A percentile compares a stretch with the other conserved stretches of the same genome.
phyloP scores from a whole-genome alignment of 2,113 vertebrate genomes.

The Shinisaurus crocodilurus region DNA sequence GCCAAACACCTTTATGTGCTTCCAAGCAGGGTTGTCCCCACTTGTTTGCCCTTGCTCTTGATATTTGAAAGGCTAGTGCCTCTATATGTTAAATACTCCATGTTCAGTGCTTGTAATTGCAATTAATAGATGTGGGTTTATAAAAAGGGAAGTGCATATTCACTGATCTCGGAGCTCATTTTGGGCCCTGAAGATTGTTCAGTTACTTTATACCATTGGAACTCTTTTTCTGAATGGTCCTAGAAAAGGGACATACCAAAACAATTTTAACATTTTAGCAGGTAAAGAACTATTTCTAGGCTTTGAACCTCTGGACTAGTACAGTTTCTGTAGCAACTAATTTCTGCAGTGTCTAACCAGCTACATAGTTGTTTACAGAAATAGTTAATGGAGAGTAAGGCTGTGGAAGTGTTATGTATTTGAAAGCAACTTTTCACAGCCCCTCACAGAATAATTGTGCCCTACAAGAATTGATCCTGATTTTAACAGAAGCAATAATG shows the following conservation, averaged over 20 bases:
- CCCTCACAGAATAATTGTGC: not conserved
- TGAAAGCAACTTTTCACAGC: too few species aligned
- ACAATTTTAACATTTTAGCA: not conserved
- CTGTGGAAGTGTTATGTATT: too few species aligned
- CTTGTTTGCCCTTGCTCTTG: not conserved
- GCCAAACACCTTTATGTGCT: not conserved
- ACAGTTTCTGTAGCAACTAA: not conserved
- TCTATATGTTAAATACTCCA: not conserved
- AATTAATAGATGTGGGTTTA: not conserved
- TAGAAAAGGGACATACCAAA: not conserved
- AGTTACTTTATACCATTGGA: too few species aligned
- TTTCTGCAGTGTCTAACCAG: not conserved
- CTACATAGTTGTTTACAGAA: not conserved
- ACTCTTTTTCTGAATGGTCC: not conserved
- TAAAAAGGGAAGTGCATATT: not conserved
- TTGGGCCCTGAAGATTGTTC: too few species aligned
- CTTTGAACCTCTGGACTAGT: not conserved
- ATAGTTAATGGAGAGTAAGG: too few species aligned
- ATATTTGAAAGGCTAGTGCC: not conserved
- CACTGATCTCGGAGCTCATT: not conserved
- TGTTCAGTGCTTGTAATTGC: not conserved
- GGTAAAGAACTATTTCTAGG: not conserved
- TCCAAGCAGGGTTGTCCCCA: not conserved
- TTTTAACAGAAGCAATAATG: not conserved
- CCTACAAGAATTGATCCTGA: not conserved